These are phyloP conservation scores for Isoperla grammatica DNA, from an alignment of 2,888 invertebrate genomes.

Conservation along the genomic window DNA sequence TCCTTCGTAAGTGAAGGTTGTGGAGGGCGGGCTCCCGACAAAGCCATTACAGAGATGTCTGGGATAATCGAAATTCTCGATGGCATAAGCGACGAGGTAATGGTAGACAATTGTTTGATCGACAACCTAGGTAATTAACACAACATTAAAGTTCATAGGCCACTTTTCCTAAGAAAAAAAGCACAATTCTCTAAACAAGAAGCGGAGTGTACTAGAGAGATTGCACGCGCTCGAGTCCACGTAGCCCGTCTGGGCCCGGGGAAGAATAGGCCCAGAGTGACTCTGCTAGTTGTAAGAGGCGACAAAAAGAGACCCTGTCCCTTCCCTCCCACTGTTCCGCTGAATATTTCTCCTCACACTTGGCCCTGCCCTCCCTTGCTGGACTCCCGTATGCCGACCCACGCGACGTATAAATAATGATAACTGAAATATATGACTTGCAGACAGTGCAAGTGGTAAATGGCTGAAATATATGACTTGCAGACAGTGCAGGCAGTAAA, in stretches of 20 bases:
- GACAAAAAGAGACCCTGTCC: too few species aligned
- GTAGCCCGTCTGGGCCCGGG: background rate
- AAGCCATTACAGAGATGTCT: background rate
- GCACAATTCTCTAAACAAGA: slow-evolving; percentile 19
- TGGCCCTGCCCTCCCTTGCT: too few species aligned
- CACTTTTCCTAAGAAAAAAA: slow-evolving; percentile 8
- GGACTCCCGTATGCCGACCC: too few species aligned
- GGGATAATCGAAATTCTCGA: background rate
- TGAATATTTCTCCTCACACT: background rate
- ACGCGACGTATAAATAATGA: too few species aligned
- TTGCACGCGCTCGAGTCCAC: background rate
- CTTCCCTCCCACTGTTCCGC: too few species aligned
- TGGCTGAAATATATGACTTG: too few species aligned
- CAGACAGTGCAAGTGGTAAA: too few species aligned
- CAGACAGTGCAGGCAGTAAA: too few species aligned
- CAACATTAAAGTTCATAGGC: background rate
- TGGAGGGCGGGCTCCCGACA: background rate
- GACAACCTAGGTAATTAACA: background rate
- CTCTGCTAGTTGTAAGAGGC: too few species aligned
- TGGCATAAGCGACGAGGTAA: slow-evolving; percentile 16
- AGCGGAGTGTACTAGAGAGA: background rate
- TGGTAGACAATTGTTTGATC: background rate
- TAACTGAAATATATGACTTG: too few species aligned
- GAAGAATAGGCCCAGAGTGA: background rate
- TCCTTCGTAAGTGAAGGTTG: background rate